These are phyloP conservation scores for Microcebus tavaratra DNA, from an alignment of 2,113 vertebrate species.

Conservation along the genomic window DNA sequence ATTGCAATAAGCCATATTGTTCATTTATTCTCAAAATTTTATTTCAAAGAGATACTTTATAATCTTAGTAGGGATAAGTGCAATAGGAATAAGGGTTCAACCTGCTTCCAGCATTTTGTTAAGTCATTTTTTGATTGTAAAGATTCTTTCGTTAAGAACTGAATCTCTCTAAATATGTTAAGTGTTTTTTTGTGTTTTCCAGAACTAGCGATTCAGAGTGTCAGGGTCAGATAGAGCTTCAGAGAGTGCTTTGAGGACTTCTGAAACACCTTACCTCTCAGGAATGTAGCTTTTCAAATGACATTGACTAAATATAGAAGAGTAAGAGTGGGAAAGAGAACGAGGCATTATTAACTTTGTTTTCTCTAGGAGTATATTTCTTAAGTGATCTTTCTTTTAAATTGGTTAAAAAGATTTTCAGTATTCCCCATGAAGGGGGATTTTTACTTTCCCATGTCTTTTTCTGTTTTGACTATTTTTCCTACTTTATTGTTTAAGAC, in stretches of 20 bases:
- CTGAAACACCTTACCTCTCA: constrained; percentile 45
- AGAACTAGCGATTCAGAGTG: background rate
- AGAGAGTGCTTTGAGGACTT: background rate
- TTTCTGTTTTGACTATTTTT: background rate
- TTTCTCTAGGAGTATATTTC: constrained; percentile 47
- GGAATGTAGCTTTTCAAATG: constrained; percentile 58
- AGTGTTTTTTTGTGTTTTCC: background rate
- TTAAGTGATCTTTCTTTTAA: constrained; percentile 48
- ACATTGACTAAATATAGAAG: constrained; percentile 24
- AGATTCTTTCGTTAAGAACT: background rate
- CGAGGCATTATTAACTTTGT: background rate
- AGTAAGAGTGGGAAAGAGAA: background rate
- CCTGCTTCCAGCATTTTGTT: background rate
- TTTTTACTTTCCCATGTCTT: constrained; percentile 11
- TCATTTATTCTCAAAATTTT: background rate
- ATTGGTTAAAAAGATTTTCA: constrained; percentile 37
- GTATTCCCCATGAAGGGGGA: background rate
- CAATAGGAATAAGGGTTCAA: background rate
- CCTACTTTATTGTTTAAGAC: constrained; percentile 38
- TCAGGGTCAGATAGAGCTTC: background rate
- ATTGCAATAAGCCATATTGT: background rate
- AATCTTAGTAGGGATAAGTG: background rate
- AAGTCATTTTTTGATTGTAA: background rate
- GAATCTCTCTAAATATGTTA: background rate
- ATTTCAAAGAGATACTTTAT: background rate